These are phyloP conservation scores for Bactericera cockerelli DNA, from an alignment of 1,140 invertebrate species.

Conservation along the genomic window DNA sequence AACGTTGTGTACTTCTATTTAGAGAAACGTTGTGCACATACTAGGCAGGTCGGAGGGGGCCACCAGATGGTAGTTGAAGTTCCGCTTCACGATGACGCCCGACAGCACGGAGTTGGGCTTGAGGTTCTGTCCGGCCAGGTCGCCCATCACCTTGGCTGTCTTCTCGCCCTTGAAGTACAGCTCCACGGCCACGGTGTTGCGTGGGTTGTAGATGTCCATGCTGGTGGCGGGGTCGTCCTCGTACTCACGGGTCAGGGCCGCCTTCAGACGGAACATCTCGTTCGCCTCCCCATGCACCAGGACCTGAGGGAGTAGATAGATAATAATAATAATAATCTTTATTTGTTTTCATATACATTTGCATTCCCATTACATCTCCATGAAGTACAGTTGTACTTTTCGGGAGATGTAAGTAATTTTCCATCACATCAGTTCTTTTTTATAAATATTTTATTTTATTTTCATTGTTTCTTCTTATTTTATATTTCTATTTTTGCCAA, in stretches of 20 bases:
- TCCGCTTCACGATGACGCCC: slow-evolving; percentile 89
- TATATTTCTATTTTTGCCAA: no score
- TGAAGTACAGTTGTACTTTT: neutral
- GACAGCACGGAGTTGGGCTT: slow-evolving; percentile 63
- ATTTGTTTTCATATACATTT: no score
- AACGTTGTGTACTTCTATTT: no score
- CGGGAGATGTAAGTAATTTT: no score
- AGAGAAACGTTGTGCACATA: no score
- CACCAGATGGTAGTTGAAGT: slow-evolving; percentile 96
- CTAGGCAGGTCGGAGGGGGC: slow-evolving; percentile 78
- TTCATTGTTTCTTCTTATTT: no score
- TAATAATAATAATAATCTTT: no score
- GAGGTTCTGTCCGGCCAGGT: slow-evolving; percentile 67
- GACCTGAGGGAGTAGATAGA: slow-evolving; percentile 41
- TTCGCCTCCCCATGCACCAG: slow-evolving; percentile 98
- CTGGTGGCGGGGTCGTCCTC: slow-evolving; percentile 72
- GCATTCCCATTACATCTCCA: no score
- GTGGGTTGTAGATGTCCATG: slow-evolving; percentile 90
- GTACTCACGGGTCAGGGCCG: slow-evolving; percentile 86
- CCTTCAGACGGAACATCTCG: slow-evolving; percentile 92
- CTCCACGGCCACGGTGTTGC: slow-evolving; percentile 85
- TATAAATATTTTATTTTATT: neutral
- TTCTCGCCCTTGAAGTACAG: slow-evolving; percentile 94
- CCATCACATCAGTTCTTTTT: no score
- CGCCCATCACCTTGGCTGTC: slow-evolving; percentile 92